Base-by-base conservation (phyloP, 1,140 invertebrate species). In the Drosophila rhopaloa region DNA sequence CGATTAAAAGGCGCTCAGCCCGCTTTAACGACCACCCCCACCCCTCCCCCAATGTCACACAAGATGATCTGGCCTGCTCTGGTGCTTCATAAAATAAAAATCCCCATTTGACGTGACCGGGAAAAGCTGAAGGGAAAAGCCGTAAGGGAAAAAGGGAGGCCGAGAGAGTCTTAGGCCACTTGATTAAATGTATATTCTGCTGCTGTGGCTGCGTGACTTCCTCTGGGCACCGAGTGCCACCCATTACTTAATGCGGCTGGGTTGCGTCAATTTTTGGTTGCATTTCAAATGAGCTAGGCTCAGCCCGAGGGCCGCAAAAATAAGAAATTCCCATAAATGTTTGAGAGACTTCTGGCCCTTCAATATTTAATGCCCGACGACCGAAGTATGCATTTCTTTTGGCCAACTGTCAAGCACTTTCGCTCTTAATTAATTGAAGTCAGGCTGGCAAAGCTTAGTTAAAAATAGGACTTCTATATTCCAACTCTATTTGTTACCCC, bases 211-310 rank as follows among this genome's bases (percentile, higher is more conserved):
- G 70, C 59, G 54, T 66, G 60, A 73, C 61, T 59, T 59, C 74
- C 74, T 40, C 2, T 37, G 41, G 58, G 29, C 11, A 13, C 40
- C n/a, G 46, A 68, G 48, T 53, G 57, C 57, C 72, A 73, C 68
- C 82, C 75, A 86, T 86, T 86, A 79, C 79, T 60, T 86, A 86
- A 86, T 88, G 79, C 76, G 58, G 38, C 67, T 63, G 10, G 55
- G 80, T 47, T 77, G 83, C 82, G 85, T 82, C 70, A 86, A 86
- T 86, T 86, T 85, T 79, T 68, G 82, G 82, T 76, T 86, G 79
- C 83, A 86, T 86, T 86, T 76, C 14, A 79, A 86, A 86, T 86
- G 83, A 86, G 76, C 40, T 55, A 35, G 63, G 70, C 62, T 57
- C 35, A 47, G 51, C 44, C 29, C 4, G 29, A n/a, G 60, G 50